These are phyloP conservation scores for Pomatorhinus ruficollis DNA, from an alignment of 2,113 vertebrate species.

Conservation along the genomic window DNA sequence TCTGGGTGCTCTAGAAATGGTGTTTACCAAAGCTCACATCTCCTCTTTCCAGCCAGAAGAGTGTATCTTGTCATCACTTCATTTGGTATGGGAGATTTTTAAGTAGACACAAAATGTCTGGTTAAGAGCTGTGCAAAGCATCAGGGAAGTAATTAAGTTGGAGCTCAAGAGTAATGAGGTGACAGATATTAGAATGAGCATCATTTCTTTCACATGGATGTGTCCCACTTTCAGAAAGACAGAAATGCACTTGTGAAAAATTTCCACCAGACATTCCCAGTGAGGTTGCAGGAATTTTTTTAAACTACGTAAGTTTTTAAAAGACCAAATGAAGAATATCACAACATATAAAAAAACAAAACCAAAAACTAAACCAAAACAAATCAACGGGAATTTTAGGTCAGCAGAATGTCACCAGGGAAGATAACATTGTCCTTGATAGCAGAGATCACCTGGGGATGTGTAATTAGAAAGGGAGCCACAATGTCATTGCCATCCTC, in stretches of 20 bases:
- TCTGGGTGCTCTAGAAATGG: background rate
- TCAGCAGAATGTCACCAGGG: background rate
- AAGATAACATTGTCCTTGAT: background rate
- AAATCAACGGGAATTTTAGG: background rate
- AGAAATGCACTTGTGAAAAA: constrained; percentile 27
- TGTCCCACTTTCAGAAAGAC: constrained; percentile 46
- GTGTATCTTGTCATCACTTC: background rate
- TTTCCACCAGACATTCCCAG: background rate
- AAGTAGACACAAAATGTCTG: constrained; percentile 7
- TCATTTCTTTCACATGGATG: constrained; percentile 6
- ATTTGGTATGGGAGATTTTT: constrained; percentile 27
- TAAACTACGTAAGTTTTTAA: background rate
- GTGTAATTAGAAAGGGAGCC: background rate
- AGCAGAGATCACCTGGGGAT: background rate
- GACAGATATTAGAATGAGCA: constrained; percentile 41
- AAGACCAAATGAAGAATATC: constrained; percentile 11
- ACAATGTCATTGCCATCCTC: background rate
- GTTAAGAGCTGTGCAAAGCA: constrained; percentile 43
- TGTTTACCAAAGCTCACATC: background rate
- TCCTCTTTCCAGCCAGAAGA: background rate
- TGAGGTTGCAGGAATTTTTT: background rate
- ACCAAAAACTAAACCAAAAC: background rate
- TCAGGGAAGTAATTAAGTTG: constrained; percentile 48
- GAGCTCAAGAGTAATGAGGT: constrained; percentile 57
- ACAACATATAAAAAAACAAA: background rate